Percentiles rank a stretch among this genome's conserved stretches.
phyloP scores from a whole-genome alignment of 2,797 vertebrate species.

The Esox masquinongy region DNA sequence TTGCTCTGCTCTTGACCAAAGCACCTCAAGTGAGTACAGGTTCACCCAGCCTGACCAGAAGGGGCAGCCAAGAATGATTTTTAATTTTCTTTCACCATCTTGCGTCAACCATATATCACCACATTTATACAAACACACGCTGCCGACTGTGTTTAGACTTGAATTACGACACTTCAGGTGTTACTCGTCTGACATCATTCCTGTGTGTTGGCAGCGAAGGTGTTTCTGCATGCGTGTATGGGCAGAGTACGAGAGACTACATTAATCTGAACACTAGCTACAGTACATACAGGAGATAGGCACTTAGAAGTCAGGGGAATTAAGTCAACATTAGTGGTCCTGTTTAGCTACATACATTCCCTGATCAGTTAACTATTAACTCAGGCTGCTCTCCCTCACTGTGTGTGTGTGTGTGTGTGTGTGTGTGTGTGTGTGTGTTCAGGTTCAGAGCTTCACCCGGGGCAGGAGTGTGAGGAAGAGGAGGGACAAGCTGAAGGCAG shows the following conservation, averaged over 20 bases:
- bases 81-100: neutral
- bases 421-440: slow-evolving; percentile 31
- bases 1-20: slow-evolving; percentile 92
- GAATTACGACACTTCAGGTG: slow-evolving; percentile 7
- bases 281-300: neutral
- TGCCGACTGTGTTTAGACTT: slow-evolving; percentile 4
- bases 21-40: slow-evolving; percentile 84
- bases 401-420: slow-evolving; percentile 23
- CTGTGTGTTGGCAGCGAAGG: slow-evolving; percentile 11
- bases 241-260: neutral
- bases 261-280: neutral
- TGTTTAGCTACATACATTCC: neutral
- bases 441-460: slow-evolving; percentile 90
- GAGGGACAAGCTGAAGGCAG: slow-evolving; percentile 91
- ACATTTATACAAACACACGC: neutral
- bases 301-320: neutral
- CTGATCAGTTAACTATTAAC: neutral
- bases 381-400: neutral
- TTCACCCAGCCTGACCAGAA: neutral
- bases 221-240: neutral
- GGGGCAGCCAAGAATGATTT: neutral
- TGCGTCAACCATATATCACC: neutral
- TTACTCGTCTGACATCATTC: slow-evolving; percentile 11
- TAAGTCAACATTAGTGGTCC: neutral
- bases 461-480: slow-evolving; percentile 92